These are phyloP conservation scores for Anthophora plumipes DNA, from an alignment of 2,888 invertebrate genomes.

Conservation along the genomic window DNA sequence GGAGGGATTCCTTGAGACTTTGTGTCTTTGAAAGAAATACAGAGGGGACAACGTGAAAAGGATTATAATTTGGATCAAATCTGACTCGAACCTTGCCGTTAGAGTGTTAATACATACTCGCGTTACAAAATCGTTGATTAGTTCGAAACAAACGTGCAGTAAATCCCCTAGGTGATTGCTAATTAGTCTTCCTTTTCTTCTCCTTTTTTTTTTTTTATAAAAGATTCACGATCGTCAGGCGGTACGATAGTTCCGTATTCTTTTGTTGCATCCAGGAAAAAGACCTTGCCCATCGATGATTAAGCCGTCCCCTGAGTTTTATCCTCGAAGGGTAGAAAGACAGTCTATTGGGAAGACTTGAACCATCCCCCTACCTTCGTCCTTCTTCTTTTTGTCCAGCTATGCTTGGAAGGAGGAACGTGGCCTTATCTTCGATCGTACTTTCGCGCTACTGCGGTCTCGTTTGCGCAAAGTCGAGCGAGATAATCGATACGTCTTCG, in stretches of 20 bases:
- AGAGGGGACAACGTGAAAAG: no score
- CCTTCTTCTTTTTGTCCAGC: conserved; percentile 22
- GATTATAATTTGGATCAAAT: no score
- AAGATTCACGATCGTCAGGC: conserved; percentile 60
- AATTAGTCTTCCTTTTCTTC: conserved; percentile 4
- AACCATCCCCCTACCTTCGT: conserved; percentile 30
- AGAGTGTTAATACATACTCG: background rate
- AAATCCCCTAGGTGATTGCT: conserved; percentile 20
- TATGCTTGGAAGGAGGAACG: conserved; percentile 45
- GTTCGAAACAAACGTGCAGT: background rate
- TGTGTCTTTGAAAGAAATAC: no score
- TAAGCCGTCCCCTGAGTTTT: conserved; percentile 71
- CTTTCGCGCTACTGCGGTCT: conserved; percentile 72
- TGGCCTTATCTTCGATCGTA: conserved; percentile 74
- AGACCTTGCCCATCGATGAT: conserved; percentile 62
- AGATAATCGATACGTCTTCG: conserved; percentile 76
- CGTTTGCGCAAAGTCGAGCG: conserved; percentile 75
- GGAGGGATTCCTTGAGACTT: no score
- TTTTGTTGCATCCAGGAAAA: conserved; percentile 32
- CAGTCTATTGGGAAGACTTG: conserved; percentile 45
- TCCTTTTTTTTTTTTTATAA: conserved; percentile 10
- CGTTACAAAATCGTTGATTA: conserved; percentile 14
- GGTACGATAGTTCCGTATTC: conserved; percentile 51
- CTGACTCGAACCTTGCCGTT: no score
- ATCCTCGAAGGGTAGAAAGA: conserved; percentile 59